These are phyloP conservation scores for Gallinago media DNA, from an alignment of 2,113 vertebrate genomes.

Conservation along the genomic window DNA sequence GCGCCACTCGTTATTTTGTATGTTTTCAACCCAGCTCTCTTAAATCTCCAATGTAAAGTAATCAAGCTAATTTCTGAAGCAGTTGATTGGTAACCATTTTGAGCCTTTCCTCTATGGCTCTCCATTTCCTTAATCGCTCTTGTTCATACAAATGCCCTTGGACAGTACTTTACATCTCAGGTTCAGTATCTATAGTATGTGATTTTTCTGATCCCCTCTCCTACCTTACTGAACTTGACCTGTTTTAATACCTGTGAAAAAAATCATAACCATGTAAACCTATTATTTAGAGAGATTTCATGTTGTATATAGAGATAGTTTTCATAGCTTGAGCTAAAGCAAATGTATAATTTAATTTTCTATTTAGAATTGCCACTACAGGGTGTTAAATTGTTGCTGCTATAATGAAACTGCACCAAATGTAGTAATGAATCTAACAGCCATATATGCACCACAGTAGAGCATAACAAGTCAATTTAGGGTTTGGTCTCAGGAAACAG, in stretches of 20 bases:
- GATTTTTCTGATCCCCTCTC: background rate
- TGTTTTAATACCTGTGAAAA: background rate
- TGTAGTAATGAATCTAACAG: slow-evolving; percentile 51
- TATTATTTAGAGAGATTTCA: background rate
- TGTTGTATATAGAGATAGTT: background rate
- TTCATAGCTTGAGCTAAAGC: slow-evolving; percentile 16
- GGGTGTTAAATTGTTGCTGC: slow-evolving; percentile 47
- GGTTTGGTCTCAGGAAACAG: slow-evolving; percentile 2
- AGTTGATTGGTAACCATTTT: background rate
- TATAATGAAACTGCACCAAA: slow-evolving; percentile 29
- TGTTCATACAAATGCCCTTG: background rate
- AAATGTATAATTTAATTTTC: slow-evolving; percentile 62
- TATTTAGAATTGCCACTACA: slow-evolving; percentile 32
- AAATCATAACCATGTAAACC: background rate
- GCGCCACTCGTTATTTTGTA: accelerated
- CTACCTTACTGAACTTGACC: background rate
- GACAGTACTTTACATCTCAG: background rate
- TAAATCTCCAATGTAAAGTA: background rate
- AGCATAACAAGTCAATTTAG: slow-evolving; percentile 28
- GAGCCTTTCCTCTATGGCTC: background rate
- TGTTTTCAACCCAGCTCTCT: background rate
- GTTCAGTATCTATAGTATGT: background rate
- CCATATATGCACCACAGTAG: background rate
- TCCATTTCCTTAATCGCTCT: background rate
- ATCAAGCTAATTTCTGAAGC: background rate